These are phyloP conservation scores for Chrosomus eos DNA, from an alignment of 2,797 vertebrate genomes.

Conservation along the genomic window DNA sequence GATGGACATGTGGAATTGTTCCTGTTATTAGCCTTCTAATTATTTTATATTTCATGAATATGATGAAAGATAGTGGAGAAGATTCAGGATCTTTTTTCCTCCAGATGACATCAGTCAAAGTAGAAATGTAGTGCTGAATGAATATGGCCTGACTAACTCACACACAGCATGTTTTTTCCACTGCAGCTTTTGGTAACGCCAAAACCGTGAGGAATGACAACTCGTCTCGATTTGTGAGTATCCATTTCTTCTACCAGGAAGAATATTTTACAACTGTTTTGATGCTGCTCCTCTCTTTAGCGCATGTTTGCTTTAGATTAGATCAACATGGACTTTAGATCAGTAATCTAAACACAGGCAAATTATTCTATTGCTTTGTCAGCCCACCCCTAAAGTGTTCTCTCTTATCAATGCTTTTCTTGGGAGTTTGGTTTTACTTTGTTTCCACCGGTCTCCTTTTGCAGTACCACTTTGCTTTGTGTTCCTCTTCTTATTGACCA, in stretches of 20 bases:
- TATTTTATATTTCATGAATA: neutral
- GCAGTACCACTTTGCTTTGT: slow-evolving; percentile 18
- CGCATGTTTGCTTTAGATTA: slow-evolving; percentile 53
- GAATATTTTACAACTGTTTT: slow-evolving; percentile 22
- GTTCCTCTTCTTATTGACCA: slow-evolving; percentile 15
- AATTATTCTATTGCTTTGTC: neutral
- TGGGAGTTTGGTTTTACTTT: neutral
- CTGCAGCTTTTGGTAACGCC: slow-evolving; percentile 96
- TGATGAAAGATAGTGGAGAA: neutral
- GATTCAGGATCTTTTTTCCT: slow-evolving; percentile 4
- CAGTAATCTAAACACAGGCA: slow-evolving; percentile 27
- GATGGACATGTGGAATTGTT: neutral
- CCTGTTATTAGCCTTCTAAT: neutral
- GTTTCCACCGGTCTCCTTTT: neutral
- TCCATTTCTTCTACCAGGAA: slow-evolving; percentile 15
- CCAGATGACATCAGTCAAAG: neutral
- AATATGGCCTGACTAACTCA: slow-evolving; percentile 26
- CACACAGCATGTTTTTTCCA: slow-evolving; percentile 60
- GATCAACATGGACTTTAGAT: slow-evolving; percentile 56
- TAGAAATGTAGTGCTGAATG: neutral
- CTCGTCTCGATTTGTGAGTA: slow-evolving; percentile 99
- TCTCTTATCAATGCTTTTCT: neutral
- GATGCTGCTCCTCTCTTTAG: slow-evolving; percentile 28
- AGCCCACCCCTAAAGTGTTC: neutral
- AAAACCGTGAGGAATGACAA: slow-evolving; percentile 99